phyloP scores from a whole-genome alignment of 2,113 vertebrate species.

The Eulemur rufifrons region DNA sequence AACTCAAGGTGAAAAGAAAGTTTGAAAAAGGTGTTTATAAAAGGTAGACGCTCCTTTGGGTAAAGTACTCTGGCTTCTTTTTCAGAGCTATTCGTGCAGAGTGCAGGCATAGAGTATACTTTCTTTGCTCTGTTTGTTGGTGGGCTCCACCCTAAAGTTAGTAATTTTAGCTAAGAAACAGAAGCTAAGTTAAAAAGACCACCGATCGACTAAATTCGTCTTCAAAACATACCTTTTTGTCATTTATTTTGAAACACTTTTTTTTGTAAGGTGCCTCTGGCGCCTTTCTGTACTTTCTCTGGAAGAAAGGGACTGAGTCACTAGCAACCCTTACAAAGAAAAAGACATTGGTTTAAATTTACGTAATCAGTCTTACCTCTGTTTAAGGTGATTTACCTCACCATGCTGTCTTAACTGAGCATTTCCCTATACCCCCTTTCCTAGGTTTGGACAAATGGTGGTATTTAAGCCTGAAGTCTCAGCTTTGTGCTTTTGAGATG shows the following conservation, averaged over 20 bases:
- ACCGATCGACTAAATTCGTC: background rate
- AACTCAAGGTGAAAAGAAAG: background rate
- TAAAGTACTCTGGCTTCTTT: background rate
- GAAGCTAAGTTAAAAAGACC: background rate
- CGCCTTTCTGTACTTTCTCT: background rate
- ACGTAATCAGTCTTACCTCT: background rate
- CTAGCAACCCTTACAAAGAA: background rate
- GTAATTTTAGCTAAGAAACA: background rate
- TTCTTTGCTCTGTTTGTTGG: background rate
- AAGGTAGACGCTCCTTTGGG: background rate
- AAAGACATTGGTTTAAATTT: background rate
- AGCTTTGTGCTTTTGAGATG: background rate
- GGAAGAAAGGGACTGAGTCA: background rate
- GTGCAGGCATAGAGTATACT: background rate
- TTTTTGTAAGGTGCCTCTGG: background rate
- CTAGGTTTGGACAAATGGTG: background rate
- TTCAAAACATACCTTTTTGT: background rate
- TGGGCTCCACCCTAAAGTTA: background rate
- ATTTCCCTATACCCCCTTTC: background rate
- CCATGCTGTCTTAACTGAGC: background rate
- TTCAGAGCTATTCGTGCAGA: background rate
- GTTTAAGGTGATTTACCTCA: background rate
- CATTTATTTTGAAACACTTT: background rate
- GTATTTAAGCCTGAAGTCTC: background rate
- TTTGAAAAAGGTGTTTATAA: background rate